Evolutionary conservation across 2,888 invertebrate species (phyloP).

Genomic region (Gymnoscelis rufifasciata): DNA sequence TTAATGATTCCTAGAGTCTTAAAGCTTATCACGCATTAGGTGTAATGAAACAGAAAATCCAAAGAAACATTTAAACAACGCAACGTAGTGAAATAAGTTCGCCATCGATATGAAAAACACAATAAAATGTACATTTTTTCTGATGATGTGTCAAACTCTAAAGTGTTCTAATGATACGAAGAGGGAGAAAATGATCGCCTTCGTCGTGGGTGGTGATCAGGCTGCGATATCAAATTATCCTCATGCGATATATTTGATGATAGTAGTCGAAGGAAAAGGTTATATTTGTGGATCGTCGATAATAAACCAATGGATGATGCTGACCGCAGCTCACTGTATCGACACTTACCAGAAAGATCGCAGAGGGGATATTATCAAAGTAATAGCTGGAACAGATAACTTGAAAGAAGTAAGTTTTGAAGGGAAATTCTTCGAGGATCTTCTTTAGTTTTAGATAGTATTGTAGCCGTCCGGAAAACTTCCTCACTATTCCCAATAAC

Average conservation of each 20-base stretch:
- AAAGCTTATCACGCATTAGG: not conserved
- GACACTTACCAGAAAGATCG: not conserved
- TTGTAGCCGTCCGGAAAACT: no score
- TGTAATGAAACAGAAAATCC: not conserved
- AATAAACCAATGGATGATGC: slow-evolving; percentile 32
- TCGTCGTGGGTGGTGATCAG: slow-evolving; percentile 28
- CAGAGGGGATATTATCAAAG: slow-evolving; percentile 1
- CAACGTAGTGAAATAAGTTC: no score
- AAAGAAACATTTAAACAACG: no score
- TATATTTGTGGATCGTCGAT: slow-evolving; percentile 37
- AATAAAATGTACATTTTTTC: not conserved
- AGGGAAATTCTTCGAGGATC: no score
- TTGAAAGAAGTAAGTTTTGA: slow-evolving; percentile 21
- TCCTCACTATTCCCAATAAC: no score
- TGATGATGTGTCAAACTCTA: not conserved
- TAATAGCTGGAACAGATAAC: slow-evolving; percentile 20
- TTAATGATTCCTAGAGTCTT: no score
- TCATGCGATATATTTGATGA: slow-evolving; percentile 15
- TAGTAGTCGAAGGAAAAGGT: no score
- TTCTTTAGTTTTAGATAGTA: no score
- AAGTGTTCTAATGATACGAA: not conserved
- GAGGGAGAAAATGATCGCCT: slow-evolving; percentile 22
- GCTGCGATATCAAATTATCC: slow-evolving; percentile 22
- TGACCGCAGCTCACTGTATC: slow-evolving; percentile 39
- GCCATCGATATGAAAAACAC: not conserved